Evolutionary conservation across 2,888 invertebrate genomes (phyloP), one percentile per base, ranked within the genome.

Genomic region (Linnaemya tessellans): DNA sequence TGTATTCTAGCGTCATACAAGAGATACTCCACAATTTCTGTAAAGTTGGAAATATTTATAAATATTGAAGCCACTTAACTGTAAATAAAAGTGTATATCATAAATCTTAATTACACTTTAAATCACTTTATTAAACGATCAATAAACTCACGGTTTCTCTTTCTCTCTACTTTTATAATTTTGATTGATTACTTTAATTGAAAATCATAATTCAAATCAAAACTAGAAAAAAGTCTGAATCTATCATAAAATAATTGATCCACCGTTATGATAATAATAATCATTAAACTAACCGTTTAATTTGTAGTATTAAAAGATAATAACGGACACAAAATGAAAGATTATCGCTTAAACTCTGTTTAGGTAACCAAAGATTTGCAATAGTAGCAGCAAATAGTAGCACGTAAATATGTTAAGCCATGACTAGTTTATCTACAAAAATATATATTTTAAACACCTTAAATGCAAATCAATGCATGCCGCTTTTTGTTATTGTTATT

Each of bases 161-260:
- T 30, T 64, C 35, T 9, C 15, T 11, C 41, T 43, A 13, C 54
- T 25, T 51, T 41, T 60, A 30, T 41, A 60, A 60, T 67, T 74
- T 74, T 82, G 85, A 85, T 85, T 82, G 85, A 85, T 85, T 75
- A 77, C 60, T 67, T 85, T 82, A 85, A 85, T 85, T 82, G 82
- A 82, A 85, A 85, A 75, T 43, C 54, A 82, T 85, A 75, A 79
- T 77, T 79, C 65, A 80, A 60, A 71, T 10, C 5, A 20, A 82
- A 78, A 51, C 15, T 41, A 71, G 8, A n/a, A 3, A 18, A 73
- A 60, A 73, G 8, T 41, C 73, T 65, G 46, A 67, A 73, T 56
- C 49, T 38, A 56, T 71, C 38, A 73, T n/a, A 62, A 38, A 68
- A 70, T n/a, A 68, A 43, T 46, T 58, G 58, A 83, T 83, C 65